These are phyloP conservation scores for Caenorhabditis imperialis DNA, from an alignment of 2,888 invertebrate genomes.

Conservation along the genomic window DNA sequence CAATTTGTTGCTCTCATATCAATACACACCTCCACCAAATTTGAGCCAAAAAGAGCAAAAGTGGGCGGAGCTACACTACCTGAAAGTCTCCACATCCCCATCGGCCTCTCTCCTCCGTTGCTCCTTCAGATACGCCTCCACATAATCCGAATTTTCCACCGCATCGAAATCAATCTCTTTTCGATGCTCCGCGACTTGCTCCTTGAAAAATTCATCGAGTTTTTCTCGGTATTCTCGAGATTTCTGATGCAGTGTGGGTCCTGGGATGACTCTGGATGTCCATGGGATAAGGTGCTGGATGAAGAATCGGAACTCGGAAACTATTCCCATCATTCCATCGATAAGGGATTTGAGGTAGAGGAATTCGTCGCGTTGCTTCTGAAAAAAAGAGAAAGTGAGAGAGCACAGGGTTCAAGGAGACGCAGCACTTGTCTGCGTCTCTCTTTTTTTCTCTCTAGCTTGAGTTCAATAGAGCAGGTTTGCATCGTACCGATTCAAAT, in stretches of 20 bases:
- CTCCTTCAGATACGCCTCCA: constrained; percentile 19
- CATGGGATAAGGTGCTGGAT: constrained; percentile 30
- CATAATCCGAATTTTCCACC: constrained; percentile 5
- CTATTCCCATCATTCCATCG: constrained; percentile 24
- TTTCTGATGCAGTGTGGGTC: constrained; percentile 12
- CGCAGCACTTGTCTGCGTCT: too few relatives aligned
- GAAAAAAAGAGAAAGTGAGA: not conserved
- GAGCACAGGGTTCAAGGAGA: too few relatives aligned
- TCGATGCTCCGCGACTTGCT: constrained; percentile 10
- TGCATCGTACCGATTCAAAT: constrained; percentile 20
- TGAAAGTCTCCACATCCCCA: constrained; percentile 31
- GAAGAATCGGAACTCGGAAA: constrained; percentile 23
- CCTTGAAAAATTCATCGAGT: constrained; percentile 5
- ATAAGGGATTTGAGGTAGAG: constrained; percentile 22
- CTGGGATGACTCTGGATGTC: constrained; percentile 15
- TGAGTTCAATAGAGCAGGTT: not conserved
- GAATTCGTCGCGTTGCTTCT: constrained; percentile 37
- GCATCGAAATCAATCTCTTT: constrained; percentile 12
- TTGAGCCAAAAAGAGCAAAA: too few relatives aligned
- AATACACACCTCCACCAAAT: too few relatives aligned
- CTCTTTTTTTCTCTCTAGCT: not conserved
- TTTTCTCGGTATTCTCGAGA: not conserved
- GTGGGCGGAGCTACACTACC: too few relatives aligned
- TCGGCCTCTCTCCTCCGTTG: constrained; percentile 30
- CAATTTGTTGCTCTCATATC: too few relatives aligned